Evolutionary conservation across 92 coral and sea anemone genomes (phyloP).

Genomic region (Epizoanthus illoricatus): DNA sequence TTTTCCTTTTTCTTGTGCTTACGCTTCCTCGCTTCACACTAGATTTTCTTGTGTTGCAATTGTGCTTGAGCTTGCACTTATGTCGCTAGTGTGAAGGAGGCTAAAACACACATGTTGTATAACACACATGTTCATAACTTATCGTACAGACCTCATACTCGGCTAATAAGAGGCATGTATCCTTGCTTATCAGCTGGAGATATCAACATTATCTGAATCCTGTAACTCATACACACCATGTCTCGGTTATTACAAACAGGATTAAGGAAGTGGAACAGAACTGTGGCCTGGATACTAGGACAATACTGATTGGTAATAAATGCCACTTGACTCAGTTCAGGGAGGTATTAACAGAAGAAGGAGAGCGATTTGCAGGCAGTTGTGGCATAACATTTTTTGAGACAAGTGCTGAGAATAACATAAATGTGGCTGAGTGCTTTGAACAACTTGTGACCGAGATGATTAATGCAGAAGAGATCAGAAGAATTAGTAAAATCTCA

Average conservation of each 20-base stretch:
- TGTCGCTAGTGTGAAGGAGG: too few relatives aligned
- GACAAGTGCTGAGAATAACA: constrained; percentile 64
- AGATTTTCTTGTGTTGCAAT: too few relatives aligned
- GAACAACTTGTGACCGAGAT: constrained; percentile 62
- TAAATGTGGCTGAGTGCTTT: constrained; percentile 75
- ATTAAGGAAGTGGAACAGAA: constrained; percentile 57
- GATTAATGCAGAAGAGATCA: constrained; percentile 7
- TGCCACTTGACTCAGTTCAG: constrained; percentile 68
- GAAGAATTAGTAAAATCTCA: neutral
- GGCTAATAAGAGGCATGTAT: too few relatives aligned
- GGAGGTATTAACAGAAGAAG: constrained; percentile 69
- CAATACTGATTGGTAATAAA: constrained; percentile 75
- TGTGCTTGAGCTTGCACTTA: too few relatives aligned
- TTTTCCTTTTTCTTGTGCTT: too few relatives aligned
- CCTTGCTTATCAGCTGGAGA: too few relatives aligned
- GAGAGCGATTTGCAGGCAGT: constrained; percentile 59
- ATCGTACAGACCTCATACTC: too few relatives aligned
- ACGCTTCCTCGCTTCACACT: too few relatives aligned
- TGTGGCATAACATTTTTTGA: constrained; percentile 65
- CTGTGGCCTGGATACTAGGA: constrained; percentile 57
- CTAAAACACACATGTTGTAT: too few relatives aligned
- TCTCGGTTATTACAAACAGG: constrained; percentile 38
- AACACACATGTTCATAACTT: too few relatives aligned
- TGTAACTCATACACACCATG: too few relatives aligned
- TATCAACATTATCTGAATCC: too few relatives aligned